These are phyloP conservation scores for Aphrophora alni DNA, from an alignment of 2,888 invertebrate species.

Conservation along the genomic window DNA sequence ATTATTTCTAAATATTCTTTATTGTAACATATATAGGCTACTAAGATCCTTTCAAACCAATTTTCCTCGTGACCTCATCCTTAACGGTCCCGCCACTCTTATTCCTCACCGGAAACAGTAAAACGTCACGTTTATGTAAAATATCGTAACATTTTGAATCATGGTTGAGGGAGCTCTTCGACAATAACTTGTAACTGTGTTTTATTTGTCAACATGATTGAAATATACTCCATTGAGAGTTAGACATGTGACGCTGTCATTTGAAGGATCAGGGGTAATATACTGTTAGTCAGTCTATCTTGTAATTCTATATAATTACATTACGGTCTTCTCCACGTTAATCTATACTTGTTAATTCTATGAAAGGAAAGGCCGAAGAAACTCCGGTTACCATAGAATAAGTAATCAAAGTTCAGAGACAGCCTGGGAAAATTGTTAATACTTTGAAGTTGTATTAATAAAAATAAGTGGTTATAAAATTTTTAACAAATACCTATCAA, in stretches of 20 bases:
- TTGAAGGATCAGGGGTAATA: not conserved
- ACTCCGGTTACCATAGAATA: too few species aligned
- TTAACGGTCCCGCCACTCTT: not conserved
- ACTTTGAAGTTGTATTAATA: too few species aligned
- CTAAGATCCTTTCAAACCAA: too few species aligned
- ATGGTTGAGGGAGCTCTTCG: not conserved
- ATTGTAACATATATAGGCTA: too few species aligned
- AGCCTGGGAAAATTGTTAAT: too few species aligned
- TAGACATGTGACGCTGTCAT: constrained; percentile 3
- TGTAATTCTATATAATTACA: not conserved
- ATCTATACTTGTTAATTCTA: not conserved
- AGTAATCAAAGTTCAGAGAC: too few species aligned
- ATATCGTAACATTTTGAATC: constrained; percentile 1
- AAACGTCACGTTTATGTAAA: constrained; percentile 3
- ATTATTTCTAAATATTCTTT: too few species aligned
- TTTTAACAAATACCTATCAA: too few species aligned
- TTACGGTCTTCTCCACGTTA: not conserved
- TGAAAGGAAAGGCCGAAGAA: too few species aligned
- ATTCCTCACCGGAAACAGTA: not conserved
- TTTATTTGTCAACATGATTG: not conserved
- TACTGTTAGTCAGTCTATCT: not conserved
- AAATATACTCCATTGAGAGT: not conserved
- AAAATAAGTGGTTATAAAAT: too few species aligned
- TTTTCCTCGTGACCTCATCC: not conserved
- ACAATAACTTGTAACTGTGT: not conserved